These are phyloP conservation scores for Drosophila atripex DNA, from an alignment of 2,888 invertebrate species.

Conservation along the genomic window DNA sequence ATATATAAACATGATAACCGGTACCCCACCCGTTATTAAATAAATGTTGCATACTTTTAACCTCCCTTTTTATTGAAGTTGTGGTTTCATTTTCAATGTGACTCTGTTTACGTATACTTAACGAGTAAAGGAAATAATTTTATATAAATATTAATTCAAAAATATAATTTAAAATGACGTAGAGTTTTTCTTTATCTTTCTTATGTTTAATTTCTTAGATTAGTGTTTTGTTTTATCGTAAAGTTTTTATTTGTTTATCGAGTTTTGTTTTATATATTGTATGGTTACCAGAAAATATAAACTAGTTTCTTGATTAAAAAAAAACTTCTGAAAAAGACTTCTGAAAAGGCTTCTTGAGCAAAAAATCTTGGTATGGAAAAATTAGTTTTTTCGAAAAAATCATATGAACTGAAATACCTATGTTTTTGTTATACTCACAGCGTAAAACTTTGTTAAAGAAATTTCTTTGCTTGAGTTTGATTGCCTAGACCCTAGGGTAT, in stretches of 20 bases:
- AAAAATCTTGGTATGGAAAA: not conserved
- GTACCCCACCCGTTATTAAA: not conserved
- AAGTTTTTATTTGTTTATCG: too few relatives aligned
- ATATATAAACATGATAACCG: too few relatives aligned
- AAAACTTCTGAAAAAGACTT: not conserved
- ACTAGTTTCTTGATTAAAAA: not conserved
- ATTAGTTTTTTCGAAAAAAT: not conserved
- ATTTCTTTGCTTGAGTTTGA: not conserved
- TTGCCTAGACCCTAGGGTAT: constrained; percentile 1
- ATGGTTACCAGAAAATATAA: not conserved
- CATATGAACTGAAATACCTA: not conserved
- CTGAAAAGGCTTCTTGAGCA: not conserved
- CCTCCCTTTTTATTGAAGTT: not conserved
- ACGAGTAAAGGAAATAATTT: too few relatives aligned
- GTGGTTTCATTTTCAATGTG: too few relatives aligned
- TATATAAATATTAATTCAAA: too few relatives aligned
- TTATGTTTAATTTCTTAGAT: not conserved
- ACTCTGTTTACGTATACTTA: too few relatives aligned
- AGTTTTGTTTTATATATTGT: too few relatives aligned
- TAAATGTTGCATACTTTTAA: not conserved
- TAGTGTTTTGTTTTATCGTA: not conserved
- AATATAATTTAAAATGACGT: not conserved
- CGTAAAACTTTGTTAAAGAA: not conserved
- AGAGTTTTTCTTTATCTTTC: not conserved
- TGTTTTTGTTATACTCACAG: not conserved